Evolutionary conservation across 2,888 invertebrate species (phyloP), one percentile per base, ranked within the genome.

Genomic region (Zonitis immaculata): DNA sequence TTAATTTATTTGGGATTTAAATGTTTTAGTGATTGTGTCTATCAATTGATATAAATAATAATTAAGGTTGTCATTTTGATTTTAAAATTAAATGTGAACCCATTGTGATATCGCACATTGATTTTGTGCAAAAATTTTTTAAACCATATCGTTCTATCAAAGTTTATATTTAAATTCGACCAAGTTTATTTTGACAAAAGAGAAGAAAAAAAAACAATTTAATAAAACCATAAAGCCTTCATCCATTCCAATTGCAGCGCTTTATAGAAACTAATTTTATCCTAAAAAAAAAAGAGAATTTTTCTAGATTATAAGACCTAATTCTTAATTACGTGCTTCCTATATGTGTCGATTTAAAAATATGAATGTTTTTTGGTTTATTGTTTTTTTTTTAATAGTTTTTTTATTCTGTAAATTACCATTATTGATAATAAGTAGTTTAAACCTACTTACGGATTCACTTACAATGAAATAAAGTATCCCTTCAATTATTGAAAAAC

Each of bases 61-160:
- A 42, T 45, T n/a, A 56, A 56, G 56, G 56, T 56, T 52, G 56
- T 35, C 35, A 35, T 35, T 35, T 56, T 56, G 44, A 43, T 35
- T 35, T 25, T 27, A 1, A 9, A 18, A 35, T 16, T 56, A 28
- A 52, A 56, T 61, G 63, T 66, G 60, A 66, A 66, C 70, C 70
- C 68, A 72, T 72, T 74, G 74, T 74, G 74, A 74, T 74, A 74
- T 71, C 65, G 72, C 68, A 66, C 66, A 67, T 56, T 56, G 43
- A 58, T 51, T 51, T 56, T 66, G 67, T 68, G 69, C 70, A 68
- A 66, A 64, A 32, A 14, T 14, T 64, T 56, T 63, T 63, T 20
- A 49, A 71, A 69, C 72, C 73, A 73, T 73, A 73, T 73, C 73
- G 68, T 67, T 68, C 64, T 68, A 65, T 55, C 52, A 58, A 57